Percentiles rank a stretch among this genome's conserved stretches.
Conservation (phyloP, 2,888 invertebrate genomes). For the Hirtodrosophila duncani region DNA sequence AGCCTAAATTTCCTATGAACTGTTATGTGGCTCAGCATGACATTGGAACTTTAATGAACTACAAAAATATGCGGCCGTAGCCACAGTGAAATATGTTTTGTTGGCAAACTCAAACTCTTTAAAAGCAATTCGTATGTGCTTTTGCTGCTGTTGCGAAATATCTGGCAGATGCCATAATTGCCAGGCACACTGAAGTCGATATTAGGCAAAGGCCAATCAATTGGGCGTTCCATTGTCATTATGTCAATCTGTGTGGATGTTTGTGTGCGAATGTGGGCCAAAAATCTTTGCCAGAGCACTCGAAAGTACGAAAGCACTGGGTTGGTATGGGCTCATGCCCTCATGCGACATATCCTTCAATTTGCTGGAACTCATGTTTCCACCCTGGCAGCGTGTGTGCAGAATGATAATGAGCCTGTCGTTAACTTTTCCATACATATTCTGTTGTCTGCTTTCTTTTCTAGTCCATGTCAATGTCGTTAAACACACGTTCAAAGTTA, state of each 20-base stretch:
- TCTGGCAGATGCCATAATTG: constrained; percentile 7
- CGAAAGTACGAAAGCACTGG: constrained; percentile 36
- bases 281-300: constrained; percentile 46
- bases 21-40: constrained; percentile 9
- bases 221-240: constrained; percentile 68
- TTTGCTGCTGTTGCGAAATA: constrained; percentile 19
- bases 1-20: constrained; percentile 32
- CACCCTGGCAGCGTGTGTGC: constrained; percentile 33
- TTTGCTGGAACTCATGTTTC: constrained; percentile 5
- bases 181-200: constrained; percentile 10
- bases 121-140: no score
- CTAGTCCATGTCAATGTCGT: constrained; percentile 66
- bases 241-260: constrained; percentile 68
- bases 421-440: constrained; percentile 53
- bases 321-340: constrained; percentile 8
- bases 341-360: constrained; percentile 20
- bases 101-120: no score
- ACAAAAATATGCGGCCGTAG: no score
- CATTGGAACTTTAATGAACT: no score
- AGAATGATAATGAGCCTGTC: constrained; percentile 60
- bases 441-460: constrained; percentile 52
- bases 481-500: constrained; percentile 64
- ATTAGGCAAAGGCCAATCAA: constrained; percentile 56
- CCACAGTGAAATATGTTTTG: no score
- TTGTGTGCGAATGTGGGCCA: no score